Base-by-base conservation (phyloP, 2,113 vertebrate species). In the Pseudorhombus dupliciocellatus region DNA sequence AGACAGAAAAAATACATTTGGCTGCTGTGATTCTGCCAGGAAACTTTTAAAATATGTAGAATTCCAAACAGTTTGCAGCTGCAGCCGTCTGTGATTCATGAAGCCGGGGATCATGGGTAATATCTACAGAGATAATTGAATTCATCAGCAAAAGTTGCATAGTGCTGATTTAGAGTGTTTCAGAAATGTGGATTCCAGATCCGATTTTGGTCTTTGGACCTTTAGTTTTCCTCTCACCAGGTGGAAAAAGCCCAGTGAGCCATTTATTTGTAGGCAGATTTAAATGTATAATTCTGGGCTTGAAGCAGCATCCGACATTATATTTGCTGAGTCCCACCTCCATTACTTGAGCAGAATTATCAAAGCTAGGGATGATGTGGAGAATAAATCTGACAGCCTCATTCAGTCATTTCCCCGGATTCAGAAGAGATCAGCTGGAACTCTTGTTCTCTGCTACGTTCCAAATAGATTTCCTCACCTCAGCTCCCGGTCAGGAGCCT, bases 341-440 rank as follows among this genome's bases (percentile, higher is more conserved):
- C 59, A 52, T 31, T 52, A 3, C 57, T 60, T 61, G 30, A 62
- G 12, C 66, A 68, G 63, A 61, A 0, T 6, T 16, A 40, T 62
- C 52, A 69, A 42, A 52, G 54, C 56, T 75, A 37, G 50, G 16
- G 56, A 69, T 67, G 67, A 62, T 66, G 61, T 7, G 7, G 40
- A 5, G 1, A 21, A 68, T 11, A 25, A 65, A 69, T 54, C 46
- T 68, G 50, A 26, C 77, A 59, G 42, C 63, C 10, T 54, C 25
- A 20, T 76, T 79, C 40, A 59, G 46, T 68, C 54, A 62, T 79
- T 80, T 80, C 10, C 21, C 46, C 11, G 55, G 70, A 68, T 80
- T 83, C 70, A 78, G 67, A 70, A 55, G 54, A 74, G 72, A 87
- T 86, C 66, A 75, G 26, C 63, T 68, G 58, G 30, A 75, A 63